These are phyloP conservation scores for Conger conger DNA, from an alignment of 2,113 vertebrate species.

Conservation along the genomic window DNA sequence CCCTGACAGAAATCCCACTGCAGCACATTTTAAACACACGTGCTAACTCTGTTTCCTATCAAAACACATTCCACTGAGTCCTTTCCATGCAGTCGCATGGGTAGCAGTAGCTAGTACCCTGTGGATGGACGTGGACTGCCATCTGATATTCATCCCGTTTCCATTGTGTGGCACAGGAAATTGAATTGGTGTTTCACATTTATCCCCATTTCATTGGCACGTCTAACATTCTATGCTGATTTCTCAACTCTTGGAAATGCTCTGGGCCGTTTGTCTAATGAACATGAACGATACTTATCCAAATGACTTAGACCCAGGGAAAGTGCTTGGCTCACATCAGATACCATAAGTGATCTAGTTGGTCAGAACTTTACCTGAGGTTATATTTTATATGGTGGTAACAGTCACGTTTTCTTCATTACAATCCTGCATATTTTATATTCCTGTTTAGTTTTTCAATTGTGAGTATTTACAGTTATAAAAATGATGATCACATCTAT, in stretches of 20 bases:
- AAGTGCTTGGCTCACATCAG: neutral
- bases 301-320: neutral
- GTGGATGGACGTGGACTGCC: neutral
- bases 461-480: neutral
- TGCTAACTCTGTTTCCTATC: slow-evolving; percentile 1
- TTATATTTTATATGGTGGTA: neutral
- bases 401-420: neutral
- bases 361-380: neutral
- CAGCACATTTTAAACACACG: slow-evolving; percentile 2
- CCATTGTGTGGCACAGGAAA: slow-evolving; percentile 3
- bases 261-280: neutral
- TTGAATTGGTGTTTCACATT: neutral
- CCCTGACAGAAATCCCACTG: neutral
- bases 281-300: neutral
- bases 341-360: neutral
- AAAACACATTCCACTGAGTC: neutral
- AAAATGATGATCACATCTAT: neutral
- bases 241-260: neutral
- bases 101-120: neutral
- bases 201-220: neutral
- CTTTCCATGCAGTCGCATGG: neutral
- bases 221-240: neutral
- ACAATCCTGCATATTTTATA: neutral
- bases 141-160: neutral
- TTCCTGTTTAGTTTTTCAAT: neutral